phyloP scores from a whole-genome alignment of 2,113 vertebrate species.

The Elephas maximus region DNA sequence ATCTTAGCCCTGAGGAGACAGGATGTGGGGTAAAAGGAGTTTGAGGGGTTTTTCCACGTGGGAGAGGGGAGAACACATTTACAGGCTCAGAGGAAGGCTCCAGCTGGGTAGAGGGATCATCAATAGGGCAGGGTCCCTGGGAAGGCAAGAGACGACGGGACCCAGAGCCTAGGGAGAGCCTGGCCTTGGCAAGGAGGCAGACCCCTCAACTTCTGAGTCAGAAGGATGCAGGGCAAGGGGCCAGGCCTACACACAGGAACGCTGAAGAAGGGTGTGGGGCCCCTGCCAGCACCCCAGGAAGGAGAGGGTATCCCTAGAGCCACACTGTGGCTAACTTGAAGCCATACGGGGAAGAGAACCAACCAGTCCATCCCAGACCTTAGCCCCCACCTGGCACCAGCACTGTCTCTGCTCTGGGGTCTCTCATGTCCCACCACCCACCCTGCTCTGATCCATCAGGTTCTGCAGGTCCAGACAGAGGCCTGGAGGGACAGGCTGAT shows the following conservation, averaged over 20 bases:
- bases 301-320: not conserved
- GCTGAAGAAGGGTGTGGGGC: not conserved
- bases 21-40: not conserved
- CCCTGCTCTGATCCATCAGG: constrained; percentile 42
- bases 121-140: not conserved
- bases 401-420: constrained; percentile 53
- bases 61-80: not conserved
- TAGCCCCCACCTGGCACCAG: not conserved
- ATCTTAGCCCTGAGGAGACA: not conserved
- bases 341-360: not conserved
- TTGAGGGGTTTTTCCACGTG: not conserved
- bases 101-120: not conserved
- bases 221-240: not conserved
- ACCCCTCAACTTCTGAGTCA: not conserved
- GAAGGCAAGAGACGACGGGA: not conserved
- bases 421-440: not conserved
- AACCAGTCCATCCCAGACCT: not conserved
- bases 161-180: not conserved
- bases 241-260: too few species aligned
- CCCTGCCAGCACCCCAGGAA: not conserved
- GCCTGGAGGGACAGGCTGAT: constrained; percentile 52
- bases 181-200: not conserved
- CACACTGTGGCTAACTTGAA: not conserved
- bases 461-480: constrained; percentile 65
- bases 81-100: not conserved